These are phyloP conservation scores for Campoletis sonorensis DNA, from an alignment of 1,140 invertebrate genomes.

Conservation along the genomic window DNA sequence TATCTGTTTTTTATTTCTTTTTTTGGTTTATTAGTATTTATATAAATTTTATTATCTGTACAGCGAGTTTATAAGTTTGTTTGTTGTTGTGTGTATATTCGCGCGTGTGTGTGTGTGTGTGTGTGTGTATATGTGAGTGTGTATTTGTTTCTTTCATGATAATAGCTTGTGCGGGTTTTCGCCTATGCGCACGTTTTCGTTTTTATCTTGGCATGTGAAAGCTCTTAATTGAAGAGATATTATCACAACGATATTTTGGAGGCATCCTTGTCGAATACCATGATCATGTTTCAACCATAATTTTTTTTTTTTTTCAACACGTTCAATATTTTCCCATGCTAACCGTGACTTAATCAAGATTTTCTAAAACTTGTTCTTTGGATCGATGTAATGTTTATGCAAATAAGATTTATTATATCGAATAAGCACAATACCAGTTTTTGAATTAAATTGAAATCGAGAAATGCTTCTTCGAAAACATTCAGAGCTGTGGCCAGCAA, in stretches of 20 bases:
- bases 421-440: too few relatives aligned
- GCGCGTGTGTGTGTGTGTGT: neutral
- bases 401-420: too few relatives aligned
- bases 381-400: too few relatives aligned
- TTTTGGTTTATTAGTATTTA: constrained; percentile 22
- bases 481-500: too few relatives aligned
- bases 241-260: neutral
- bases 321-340: too few relatives aligned
- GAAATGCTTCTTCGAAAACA: too few relatives aligned
- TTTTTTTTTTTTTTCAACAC: too few relatives aligned
- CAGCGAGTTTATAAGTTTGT: constrained; percentile 41
- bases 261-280: too few relatives aligned
- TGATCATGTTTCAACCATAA: too few relatives aligned
- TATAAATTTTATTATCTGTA: constrained; percentile 42
- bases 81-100: neutral
- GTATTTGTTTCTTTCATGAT: neutral
- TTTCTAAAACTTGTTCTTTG: too few relatives aligned
- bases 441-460: too few relatives aligned
- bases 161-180: neutral
- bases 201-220: neutral
- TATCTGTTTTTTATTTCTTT: constrained; percentile 31
- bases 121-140: neutral
- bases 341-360: too few relatives aligned
- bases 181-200: neutral
- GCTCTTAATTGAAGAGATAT: neutral